Conservation (phyloP, 2,113 vertebrate species). For the Abramis brama region DNA sequence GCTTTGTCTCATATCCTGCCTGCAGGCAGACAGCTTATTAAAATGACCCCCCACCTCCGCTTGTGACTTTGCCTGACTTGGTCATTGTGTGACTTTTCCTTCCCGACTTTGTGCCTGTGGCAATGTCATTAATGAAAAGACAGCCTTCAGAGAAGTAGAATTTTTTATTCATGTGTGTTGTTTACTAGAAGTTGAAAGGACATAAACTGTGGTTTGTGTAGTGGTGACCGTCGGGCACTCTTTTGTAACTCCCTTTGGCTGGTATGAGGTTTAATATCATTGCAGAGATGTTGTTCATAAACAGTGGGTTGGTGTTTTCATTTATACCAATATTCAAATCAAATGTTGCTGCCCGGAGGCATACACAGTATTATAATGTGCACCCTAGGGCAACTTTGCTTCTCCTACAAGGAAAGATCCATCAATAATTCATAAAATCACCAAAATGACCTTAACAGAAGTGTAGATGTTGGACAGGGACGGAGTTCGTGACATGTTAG, state of each 20-base stretch:
- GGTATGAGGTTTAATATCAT: constrained; percentile 52
- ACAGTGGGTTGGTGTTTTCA: constrained; percentile 31
- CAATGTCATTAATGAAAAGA: constrained; percentile 56
- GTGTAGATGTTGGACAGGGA: background rate
- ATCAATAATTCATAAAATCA: constrained; percentile 44
- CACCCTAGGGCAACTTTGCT: constrained; percentile 10
- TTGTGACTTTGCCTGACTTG: constrained; percentile 42
- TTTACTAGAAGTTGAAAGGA: constrained; percentile 48
- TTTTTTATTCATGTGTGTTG: constrained; percentile 47
- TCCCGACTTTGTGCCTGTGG: constrained; percentile 34
- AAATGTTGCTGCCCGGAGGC: constrained; percentile 42
- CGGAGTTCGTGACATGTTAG: background rate
- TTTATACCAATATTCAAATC: constrained; percentile 52
- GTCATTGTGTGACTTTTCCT: constrained; percentile 38
- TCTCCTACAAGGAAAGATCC: constrained; percentile 19
- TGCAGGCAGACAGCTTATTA: constrained; percentile 54
- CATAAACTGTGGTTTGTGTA: constrained; percentile 37
- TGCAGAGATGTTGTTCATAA: constrained; percentile 51
- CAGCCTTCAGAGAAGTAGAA: background rate
- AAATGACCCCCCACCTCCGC: constrained; percentile 52
- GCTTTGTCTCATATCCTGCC: constrained; percentile 15
- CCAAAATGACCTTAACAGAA: constrained; percentile 31
- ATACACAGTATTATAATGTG: constrained; percentile 25
- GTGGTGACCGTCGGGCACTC: constrained; percentile 6
- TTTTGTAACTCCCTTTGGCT: constrained; percentile 14